Base-by-base conservation (phyloP, 2,888 invertebrate genomes). In the Cephalotes varians region DNA sequence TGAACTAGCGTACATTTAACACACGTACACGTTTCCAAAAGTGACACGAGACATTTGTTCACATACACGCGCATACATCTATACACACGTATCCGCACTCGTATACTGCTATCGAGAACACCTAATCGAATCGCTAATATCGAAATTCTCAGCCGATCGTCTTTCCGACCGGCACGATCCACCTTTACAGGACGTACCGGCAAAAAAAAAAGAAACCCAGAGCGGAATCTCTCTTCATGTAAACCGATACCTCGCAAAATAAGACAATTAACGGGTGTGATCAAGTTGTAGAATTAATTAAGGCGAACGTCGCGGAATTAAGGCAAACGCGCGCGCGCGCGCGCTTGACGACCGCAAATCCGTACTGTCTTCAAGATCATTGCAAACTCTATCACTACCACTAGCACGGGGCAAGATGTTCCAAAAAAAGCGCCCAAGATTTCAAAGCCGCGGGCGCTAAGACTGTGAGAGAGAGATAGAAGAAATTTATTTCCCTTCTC, bases 161-260 rank as follows among this genome's bases (percentile, higher is more conserved):
- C 64, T 65, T 81, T 69, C 85, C 82, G 80, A 58, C 51, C 25
- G 71, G 64, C 80, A 69, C 69, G 81, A 74, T 77, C 85, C 60
- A 65, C 80, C 85, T 87, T 85, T 86, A 83, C 79, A 81, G 80
- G 83, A 81, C 80, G 69, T 71, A 62, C 44, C 21, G 64, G 77
- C 56, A 69, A 49, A 79, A 74, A 51, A 62, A 79, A 60, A 49
- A 74, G 47, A 58, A 73, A 73, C 18, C 10, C 34, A 79, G 37
- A 56, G 40, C 65, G 56, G 31, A 80, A 80, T 81, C 79, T 65
- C 44, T 64, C 34, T 74, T 79, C 82, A 44, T 73, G 69, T 86
- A 60, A 91, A 91, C 86, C 86, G 81, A 91, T 91, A 91, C 91
- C 91, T 91, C 91, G 91, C 91, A 91, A 90, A 90, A 87, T 87